phyloP scores from a whole-genome alignment of 2,113 vertebrate species.

The Phyllostomus hastatus region DNA sequence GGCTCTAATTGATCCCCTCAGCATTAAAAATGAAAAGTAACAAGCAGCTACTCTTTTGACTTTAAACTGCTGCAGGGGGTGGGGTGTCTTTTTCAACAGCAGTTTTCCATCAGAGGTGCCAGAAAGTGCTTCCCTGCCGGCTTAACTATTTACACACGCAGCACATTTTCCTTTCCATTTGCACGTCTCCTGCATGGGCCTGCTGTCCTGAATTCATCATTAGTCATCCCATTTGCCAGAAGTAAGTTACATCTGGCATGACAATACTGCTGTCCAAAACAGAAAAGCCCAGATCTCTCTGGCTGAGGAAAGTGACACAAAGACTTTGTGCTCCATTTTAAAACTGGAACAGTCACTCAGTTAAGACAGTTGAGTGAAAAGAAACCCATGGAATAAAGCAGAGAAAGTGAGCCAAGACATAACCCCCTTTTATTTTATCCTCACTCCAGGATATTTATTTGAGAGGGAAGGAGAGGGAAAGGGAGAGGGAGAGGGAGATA shows the following conservation, averaged over 20 bases:
- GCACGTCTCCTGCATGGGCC: not conserved
- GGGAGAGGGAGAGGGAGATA: rapidly evolving
- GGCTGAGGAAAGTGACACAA: not conserved
- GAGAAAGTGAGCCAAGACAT: not conserved
- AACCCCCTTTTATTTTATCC: no score
- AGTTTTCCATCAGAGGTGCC: not conserved
- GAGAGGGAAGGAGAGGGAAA: no score
- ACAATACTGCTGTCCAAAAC: not conserved
- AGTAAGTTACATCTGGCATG: not conserved
- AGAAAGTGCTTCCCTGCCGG: not conserved
- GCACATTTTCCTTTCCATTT: not conserved
- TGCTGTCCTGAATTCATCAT: not conserved
- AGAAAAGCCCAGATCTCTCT: not conserved
- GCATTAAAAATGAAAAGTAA: not conserved
- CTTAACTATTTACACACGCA: not conserved
- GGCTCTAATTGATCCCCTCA: not conserved
- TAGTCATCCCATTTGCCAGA: not conserved
- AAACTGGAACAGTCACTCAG: not conserved
- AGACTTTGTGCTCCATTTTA: not conserved
- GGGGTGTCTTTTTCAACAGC: not conserved
- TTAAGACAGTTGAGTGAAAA: not conserved
- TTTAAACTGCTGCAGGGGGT: not conserved
- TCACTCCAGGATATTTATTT: no score
- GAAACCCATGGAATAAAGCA: not conserved
- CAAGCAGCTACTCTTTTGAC: not conserved